phyloP scores from a whole-genome alignment of 2,113 vertebrate species.

The Pelvicachromis taeniatus region DNA sequence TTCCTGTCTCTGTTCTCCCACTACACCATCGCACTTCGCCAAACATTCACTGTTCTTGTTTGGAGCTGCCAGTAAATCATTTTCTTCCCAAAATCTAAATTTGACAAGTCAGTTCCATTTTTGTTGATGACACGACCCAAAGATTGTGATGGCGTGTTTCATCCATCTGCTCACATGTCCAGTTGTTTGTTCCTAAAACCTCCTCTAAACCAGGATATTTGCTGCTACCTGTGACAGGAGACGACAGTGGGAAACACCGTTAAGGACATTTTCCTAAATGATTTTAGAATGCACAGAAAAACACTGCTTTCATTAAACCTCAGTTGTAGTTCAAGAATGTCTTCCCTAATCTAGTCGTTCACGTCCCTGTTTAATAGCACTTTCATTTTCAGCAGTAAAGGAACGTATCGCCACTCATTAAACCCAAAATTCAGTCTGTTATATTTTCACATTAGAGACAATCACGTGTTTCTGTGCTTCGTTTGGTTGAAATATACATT shows the following conservation, averaged over 20 bases:
- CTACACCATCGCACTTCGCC: neutral
- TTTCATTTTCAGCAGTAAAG: neutral
- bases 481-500: neutral
- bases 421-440: neutral
- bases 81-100: neutral
- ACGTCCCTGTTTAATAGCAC: neutral
- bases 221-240: neutral
- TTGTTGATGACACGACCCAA: neutral
- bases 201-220: neutral
- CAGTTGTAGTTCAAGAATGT: neutral
- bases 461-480: neutral
- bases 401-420: neutral
- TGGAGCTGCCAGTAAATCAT: neutral
- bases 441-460: neutral
- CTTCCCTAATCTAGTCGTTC: neutral
- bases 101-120: neutral
- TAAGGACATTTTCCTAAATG: too few species aligned
- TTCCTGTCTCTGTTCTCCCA: neutral
- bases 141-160: neutral
- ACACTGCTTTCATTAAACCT: neutral
- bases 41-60: neutral
- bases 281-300: neutral
- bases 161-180: neutral
- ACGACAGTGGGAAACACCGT: neutral
- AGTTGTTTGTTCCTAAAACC: neutral